Evolutionary conservation across 2,797 vertebrate genomes (phyloP), one percentile per base, ranked within the genome.

Genomic region (Poeciliopsis turneri): DNA sequence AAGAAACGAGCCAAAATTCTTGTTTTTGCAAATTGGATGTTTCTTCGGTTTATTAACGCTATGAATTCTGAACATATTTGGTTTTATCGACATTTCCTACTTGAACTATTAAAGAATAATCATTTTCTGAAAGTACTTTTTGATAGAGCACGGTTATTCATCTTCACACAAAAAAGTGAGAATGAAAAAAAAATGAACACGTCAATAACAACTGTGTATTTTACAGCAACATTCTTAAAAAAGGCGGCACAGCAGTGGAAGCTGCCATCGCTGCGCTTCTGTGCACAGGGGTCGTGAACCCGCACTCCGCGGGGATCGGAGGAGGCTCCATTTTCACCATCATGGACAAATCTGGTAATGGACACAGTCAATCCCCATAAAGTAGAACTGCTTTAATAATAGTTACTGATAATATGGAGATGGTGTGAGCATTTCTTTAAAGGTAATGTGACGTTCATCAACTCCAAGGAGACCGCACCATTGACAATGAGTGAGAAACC

Each of bases 221-320:
- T 66, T 82, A 8, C 81, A 99, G 97, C 75, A 91, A 96, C 80
- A 93, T 97, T 73, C 95, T 99, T 75, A 93, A 90, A 73, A 87
- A 78, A 0, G 96, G 94, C 0, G 98, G 98, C 66, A 96, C 98
- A 0, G 95, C 98, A 0, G 96, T 98, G 91, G 98, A 99, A 84
- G 96, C 96, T 12, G 95, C 97, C 81, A 98, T 99, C 1, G 97
- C 97, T 13, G 95, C 96, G 33, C 93, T 99, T 88, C 80, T 99
- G 80, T 99, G 98, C 91, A 97, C 97, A 0, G 95, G 97, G 0
- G 82, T 97, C 5, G 78, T 97, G 41, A 96, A 98, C 88, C 97
- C 98, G 0, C 98, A 99, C 94, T 99, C 98, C 76, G 97, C 96
- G 79, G 97, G 98, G 69, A 89, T 98, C 16, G 98, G 98, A 0